Percentiles rank a stretch among this genome's conserved stretches.
Conservation (phyloP, 2,888 invertebrate species). For the Cetonia aurata region DNA sequence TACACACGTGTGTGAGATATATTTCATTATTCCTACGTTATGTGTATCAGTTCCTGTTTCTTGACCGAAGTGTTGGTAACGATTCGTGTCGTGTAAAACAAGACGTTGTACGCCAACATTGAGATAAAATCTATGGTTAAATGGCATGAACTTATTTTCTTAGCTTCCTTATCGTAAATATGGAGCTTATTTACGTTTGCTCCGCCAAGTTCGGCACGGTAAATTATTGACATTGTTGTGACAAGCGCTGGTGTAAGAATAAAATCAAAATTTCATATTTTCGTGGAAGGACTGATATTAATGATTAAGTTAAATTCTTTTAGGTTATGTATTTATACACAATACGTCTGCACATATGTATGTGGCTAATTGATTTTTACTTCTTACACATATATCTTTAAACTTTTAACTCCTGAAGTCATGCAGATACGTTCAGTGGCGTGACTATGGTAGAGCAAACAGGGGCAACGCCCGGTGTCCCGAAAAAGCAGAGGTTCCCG, state of each 20-base stretch:
- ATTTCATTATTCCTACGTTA: constrained; percentile 29
- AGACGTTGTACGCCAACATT: constrained; percentile 36
- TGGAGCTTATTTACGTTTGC: constrained; percentile 14
- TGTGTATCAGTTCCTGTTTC: constrained; percentile 14
- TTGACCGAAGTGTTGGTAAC: constrained; percentile 32
- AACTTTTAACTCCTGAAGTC: too few relatives aligned
- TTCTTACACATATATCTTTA: too few relatives aligned
- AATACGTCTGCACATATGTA: too few relatives aligned
- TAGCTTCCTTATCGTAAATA: constrained; percentile 16
- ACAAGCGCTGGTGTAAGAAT: not conserved
- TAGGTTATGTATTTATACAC: too few relatives aligned
- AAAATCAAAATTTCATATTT: not conserved
- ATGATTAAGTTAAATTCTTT: too few relatives aligned
- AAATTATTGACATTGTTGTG: constrained; percentile 1
- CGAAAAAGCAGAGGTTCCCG: too few relatives aligned
- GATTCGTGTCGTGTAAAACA: constrained; percentile 43
- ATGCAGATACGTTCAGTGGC: too few relatives aligned
- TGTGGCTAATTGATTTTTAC: too few relatives aligned
- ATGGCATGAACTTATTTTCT: constrained; percentile 28
- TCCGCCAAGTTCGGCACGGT: not conserved
- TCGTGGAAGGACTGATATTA: too few relatives aligned
- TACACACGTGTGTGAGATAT: constrained; percentile 17
- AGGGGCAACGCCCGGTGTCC: too few relatives aligned
- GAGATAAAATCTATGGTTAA: constrained; percentile 40
- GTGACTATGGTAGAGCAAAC: too few relatives aligned